Evolutionary conservation across 2,888 invertebrate species (phyloP), one percentile per base, ranked within the genome.

Genomic region (Drosophila paracracens): DNA sequence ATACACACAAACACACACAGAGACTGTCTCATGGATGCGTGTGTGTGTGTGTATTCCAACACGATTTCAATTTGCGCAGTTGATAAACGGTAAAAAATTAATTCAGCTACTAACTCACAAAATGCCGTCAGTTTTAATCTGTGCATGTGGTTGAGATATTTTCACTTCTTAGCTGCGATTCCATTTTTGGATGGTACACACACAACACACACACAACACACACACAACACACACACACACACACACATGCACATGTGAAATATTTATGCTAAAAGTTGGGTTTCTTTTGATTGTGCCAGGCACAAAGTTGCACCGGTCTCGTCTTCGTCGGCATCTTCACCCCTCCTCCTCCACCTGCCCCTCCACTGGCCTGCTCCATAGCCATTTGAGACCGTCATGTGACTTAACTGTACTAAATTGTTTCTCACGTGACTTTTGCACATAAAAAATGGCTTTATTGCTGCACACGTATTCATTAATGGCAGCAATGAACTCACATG

Each of bases 391-490:
- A 46, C 43, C 54, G 43, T 57, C 56, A 35, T 74, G 73, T 68
- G 71, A 76, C 73, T 83, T 87, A 87, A 82, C 81, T 78, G 82
- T 82, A 89, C 89, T 88, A 88, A 88, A 88, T 88, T 85, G 89
- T 88, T 89, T 89, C 87, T 88, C 89, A 88, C 87, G 87, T 88
- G 87, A 88, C 87, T 88, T 83, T 74, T 74, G 71, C 75, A 88
- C 87, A 88, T 88, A 88, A 88, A 88, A 88, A 88, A 89, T 89
- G 85, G 80, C 80, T 88, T 88, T 88, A 88, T 88, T 88, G 87
- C 87, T 88, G 89, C 89, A 88, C 87, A 89, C 87, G 85, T 88
- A 88, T 86, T 88, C 87, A 88, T 88, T 88, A 88, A 88, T 88
- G 82, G 89, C 87, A 88, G 89, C 88, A 89, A 76, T 87, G 87